Base-by-base conservation (phyloP, 1,140 invertebrate species). In the Ceratosolen fusciceps region DNA sequence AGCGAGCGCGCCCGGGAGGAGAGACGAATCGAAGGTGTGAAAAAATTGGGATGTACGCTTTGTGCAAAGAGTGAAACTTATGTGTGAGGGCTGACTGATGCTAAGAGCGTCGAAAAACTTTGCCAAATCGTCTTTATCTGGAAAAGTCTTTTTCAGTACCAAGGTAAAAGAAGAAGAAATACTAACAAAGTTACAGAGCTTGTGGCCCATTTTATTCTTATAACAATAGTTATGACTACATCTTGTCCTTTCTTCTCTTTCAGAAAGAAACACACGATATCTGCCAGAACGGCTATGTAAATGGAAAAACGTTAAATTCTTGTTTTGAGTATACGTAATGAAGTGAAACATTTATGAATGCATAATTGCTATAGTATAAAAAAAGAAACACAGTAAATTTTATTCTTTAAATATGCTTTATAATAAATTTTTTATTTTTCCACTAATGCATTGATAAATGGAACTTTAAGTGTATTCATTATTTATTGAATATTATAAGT, bases 11-110 rank as follows among this genome's bases (percentile, higher is more conserved):
- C 5, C n/a, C 24, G n/a, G 70, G 29, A 24, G 16, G 60, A 75
- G 26, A 7, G 39, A 70, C 1, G 21, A 12, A 34, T 1, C 14
- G 19, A 39, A 43, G 26, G 26, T 24, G 9, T 9, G 39, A 29
- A 70, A 70, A 37, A 49, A 74, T 60, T 76, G 39, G 60, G 9
- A 16, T 24, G n/a, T 9, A 24, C n/a, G 60, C 29, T 2, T 14
- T 65, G 47, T 60, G 74, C 29, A 68, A 67, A 71, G 67, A 58
- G 60, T 29, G 68, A 78, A 78, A 78, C 67, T 77, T 77, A 77
- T 71, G 26, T 52, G 43, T 31, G 10, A 52, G 31, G 62, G 14
- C 24, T 29, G 24, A 43, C 31, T 21, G 68, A 37, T 54, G 68
- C 16, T 34, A 29, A 37, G 52, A 52, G 39, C 67, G 37, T 70